These are phyloP conservation scores for Cirrhinus molitorella DNA, from an alignment of 2,797 vertebrate species.

Conservation along the genomic window DNA sequence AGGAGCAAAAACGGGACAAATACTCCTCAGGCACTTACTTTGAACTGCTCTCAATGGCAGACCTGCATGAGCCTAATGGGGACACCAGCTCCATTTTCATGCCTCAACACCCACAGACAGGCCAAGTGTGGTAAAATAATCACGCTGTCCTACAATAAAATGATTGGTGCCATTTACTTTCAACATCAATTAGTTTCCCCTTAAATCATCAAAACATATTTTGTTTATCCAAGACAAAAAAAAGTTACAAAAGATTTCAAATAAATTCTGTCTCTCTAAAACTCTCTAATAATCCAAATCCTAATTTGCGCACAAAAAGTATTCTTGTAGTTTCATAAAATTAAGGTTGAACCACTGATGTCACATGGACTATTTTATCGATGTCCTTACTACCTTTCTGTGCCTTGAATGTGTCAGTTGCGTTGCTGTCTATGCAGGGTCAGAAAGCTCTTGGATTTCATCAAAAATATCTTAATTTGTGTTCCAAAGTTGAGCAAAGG, in stretches of 20 bases:
- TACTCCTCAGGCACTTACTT: conserved; percentile 41
- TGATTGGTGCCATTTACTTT: conserved; percentile 20
- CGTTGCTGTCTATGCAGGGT: no score
- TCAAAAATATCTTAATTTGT: no score
- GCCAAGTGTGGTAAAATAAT: conserved; percentile 36
- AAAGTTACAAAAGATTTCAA: not conserved
- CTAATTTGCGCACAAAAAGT: not conserved
- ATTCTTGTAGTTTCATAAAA: no score
- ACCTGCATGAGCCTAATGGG: conserved; percentile 41
- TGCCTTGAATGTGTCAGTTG: no score
- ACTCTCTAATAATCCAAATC: not conserved
- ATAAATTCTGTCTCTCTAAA: not conserved
- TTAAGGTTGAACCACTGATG: no score
- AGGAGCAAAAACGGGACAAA: conserved; percentile 51
- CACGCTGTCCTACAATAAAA: conserved; percentile 9
- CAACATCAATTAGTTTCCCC: not conserved
- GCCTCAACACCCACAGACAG: conserved; percentile 41
- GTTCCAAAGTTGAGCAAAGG: no score
- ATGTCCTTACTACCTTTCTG: no score
- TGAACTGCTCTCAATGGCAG: conserved; percentile 41
- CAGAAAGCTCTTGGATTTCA: no score
- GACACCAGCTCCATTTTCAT: conserved; percentile 39
- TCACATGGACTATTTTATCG: no score
- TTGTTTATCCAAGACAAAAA: not conserved
- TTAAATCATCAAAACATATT: not conserved